Conservation (phyloP, 2,888 invertebrate genomes). For the Eugnorisma glareosa region DNA sequence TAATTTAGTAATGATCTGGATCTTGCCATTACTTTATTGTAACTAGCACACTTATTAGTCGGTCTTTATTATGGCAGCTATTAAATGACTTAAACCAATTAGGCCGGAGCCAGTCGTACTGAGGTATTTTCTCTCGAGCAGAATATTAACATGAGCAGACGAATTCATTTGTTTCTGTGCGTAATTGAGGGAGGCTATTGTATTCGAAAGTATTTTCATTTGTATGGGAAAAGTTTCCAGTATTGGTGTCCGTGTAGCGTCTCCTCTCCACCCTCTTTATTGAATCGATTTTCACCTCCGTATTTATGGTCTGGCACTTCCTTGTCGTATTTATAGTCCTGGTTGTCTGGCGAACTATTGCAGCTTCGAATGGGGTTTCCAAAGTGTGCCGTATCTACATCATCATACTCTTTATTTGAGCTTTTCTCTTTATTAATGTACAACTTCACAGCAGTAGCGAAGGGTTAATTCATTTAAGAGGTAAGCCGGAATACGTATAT, state of each 20-base stretch:
- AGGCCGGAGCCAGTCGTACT: constrained; percentile 17
- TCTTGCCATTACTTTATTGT: constrained; percentile 24
- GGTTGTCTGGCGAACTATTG: constrained; percentile 5
- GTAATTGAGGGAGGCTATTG: constrained; percentile 37
- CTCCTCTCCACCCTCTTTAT: constrained; percentile 45
- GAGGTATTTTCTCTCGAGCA: constrained; percentile 26
- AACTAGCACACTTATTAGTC: constrained; percentile 34
- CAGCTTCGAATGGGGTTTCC: not conserved
- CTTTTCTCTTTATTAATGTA: not conserved
- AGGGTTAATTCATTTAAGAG: too few relatives aligned
- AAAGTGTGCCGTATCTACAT: constrained; percentile 1
- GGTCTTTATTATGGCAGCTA: constrained; percentile 15
- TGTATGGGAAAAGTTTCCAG: constrained; percentile 38
- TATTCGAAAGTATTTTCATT: constrained; percentile 48
- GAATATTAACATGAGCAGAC: constrained; percentile 24
- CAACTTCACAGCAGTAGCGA: too few relatives aligned
- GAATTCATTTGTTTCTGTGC: constrained; percentile 28
- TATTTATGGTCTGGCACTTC: constrained; percentile 35
- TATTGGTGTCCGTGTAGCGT: constrained; percentile 28
- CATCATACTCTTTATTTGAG: not conserved
- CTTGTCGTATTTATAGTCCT: constrained; percentile 33
- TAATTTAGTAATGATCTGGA: constrained; percentile 29
- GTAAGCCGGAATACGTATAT: too few relatives aligned
- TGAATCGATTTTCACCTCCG: constrained; percentile 54
- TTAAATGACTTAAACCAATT: constrained; percentile 32